These are phyloP conservation scores for Acanthococcus lagerstroemiae DNA, from an alignment of 2,888 invertebrate species.

Conservation along the genomic window DNA sequence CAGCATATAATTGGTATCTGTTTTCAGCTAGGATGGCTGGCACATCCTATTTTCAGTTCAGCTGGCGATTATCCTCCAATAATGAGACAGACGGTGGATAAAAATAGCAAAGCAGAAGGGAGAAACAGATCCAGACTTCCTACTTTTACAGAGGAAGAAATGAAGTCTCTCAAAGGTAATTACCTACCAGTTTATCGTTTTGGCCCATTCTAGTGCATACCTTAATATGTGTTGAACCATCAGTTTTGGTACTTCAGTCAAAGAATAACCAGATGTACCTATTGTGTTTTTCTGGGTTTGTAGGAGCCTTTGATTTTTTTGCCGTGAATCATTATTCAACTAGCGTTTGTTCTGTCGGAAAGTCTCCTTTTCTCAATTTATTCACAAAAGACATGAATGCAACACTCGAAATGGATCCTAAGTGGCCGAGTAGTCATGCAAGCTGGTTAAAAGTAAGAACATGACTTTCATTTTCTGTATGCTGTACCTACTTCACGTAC, in stretches of 20 bases:
- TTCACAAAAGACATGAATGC: constrained; percentile 2
- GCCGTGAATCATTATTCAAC: constrained; percentile 66
- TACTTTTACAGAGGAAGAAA: constrained; percentile 46
- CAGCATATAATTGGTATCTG: background rate
- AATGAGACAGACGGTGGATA: constrained; percentile 44
- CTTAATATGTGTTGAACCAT: too few species aligned
- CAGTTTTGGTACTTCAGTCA: too few species aligned
- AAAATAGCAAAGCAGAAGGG: constrained; percentile 43
- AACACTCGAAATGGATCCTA: constrained; percentile 5
- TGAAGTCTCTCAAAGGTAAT: constrained; percentile 39
- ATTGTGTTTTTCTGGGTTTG: too few species aligned
- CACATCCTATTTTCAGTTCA: background rate
- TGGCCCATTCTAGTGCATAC: too few species aligned
- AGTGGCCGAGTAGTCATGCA: constrained; percentile 11
- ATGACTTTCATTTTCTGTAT: too few species aligned
- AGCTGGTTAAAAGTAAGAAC: background rate
- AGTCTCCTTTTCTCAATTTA: constrained; percentile 3
- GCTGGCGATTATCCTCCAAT: constrained; percentile 47
- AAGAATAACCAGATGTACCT: too few species aligned
- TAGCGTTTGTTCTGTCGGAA: constrained; percentile 41
- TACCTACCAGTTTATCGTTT: too few species aligned
- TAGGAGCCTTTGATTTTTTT: constrained; percentile 57
- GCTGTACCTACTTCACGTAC: too few species aligned
- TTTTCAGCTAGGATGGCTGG: background rate
- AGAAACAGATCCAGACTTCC: constrained; percentile 44